Conservation (phyloP, 2,888 invertebrate genomes). For the Amiota mariae region DNA sequence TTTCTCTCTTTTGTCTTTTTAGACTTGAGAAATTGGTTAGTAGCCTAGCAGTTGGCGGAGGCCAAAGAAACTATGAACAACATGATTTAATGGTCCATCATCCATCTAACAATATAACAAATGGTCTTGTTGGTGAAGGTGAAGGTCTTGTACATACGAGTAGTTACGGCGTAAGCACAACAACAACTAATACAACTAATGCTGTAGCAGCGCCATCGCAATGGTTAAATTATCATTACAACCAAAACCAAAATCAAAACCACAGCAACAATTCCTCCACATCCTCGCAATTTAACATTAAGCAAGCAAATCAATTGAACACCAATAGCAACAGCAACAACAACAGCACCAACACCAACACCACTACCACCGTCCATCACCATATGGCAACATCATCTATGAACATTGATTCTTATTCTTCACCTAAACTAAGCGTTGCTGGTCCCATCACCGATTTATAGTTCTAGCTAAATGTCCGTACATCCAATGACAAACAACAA, state of each 20-base stretch:
- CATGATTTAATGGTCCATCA: constrained; percentile 44
- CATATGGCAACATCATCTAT: constrained; percentile 1
- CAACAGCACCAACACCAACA: constrained; percentile 40
- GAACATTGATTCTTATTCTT: constrained; percentile 28
- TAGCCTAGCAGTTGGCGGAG: constrained; percentile 65
- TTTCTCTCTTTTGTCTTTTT: constrained; percentile 58
- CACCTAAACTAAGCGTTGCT: constrained; percentile 69
- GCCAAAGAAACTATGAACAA: constrained; percentile 24
- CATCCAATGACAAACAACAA: too few relatives aligned
- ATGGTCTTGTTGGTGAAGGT: constrained; percentile 53
- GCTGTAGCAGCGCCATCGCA: not conserved
- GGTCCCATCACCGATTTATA: constrained; percentile 74
- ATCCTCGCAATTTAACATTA: constrained; percentile 17
- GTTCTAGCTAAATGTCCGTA: constrained; percentile 62
- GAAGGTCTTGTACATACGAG: not conserved
- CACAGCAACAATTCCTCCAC: constrained; percentile 31
- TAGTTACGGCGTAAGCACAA: constrained; percentile 34
- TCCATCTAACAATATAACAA: constrained; percentile 46
- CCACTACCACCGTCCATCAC: constrained; percentile 30
- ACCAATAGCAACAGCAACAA: constrained; percentile 29
- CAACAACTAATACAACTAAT: constrained; percentile 20
- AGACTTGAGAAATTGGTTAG: constrained; percentile 74
- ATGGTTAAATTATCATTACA: constrained; percentile 24
- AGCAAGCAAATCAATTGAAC: constrained; percentile 19
- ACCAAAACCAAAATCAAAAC: constrained; percentile 31